Evolutionary conservation across 2,888 invertebrate species (phyloP).

Genomic region (Neoitamus cyanurus): DNA sequence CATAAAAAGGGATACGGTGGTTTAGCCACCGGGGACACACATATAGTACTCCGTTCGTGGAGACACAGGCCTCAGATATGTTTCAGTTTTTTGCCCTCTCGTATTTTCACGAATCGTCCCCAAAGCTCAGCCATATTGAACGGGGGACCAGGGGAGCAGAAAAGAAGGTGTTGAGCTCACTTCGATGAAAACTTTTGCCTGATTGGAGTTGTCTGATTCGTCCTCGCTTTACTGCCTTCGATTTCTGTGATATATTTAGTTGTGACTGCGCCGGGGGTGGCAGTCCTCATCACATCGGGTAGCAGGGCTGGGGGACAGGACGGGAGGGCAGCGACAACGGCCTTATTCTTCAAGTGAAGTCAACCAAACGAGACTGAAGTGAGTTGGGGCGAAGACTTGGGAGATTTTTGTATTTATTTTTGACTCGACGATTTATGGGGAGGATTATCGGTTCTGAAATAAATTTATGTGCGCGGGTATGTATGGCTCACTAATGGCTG

Average conservation of each 20-base stretch:
- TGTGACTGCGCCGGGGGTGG: not conserved
- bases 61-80: constrained; percentile 12
- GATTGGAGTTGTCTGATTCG: constrained; percentile 6
- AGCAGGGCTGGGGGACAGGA: not conserved
- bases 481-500: not conserved
- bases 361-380: constrained; percentile 19
- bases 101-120: not conserved
- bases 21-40: constrained; percentile 10
- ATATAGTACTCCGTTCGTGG: not conserved
- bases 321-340: not conserved
- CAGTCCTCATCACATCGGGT: not conserved
- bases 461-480: constrained; percentile 32
- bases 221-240: not conserved
- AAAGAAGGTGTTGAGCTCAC: constrained; percentile 35
- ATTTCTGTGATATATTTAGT: not conserved
- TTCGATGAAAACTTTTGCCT: constrained; percentile 36
- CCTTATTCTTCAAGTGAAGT: constrained; percentile 34
- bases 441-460: constrained; percentile 45
- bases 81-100: not conserved
- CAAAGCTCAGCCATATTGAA: not conserved
- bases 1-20: constrained; percentile 37
- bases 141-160: not conserved
- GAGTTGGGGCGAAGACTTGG: not conserved
- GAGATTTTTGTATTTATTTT: constrained; percentile 43
- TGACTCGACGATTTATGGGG: constrained; percentile 39